Conservation (phyloP, 2,113 vertebrate species). For the Amphilophus citrinellus region DNA sequence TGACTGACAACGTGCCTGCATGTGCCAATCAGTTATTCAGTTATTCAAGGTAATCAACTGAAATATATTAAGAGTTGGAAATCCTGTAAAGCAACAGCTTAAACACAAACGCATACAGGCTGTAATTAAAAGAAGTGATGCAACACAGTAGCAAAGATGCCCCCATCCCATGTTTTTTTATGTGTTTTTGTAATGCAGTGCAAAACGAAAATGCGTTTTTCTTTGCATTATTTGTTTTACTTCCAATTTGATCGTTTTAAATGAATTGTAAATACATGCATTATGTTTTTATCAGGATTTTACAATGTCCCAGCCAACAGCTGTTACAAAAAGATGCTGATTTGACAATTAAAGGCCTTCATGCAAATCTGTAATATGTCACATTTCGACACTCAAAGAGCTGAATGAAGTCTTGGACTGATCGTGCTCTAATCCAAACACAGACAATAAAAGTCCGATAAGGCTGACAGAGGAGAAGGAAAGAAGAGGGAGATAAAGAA, state of each 20-base stretch:
- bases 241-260: too few species aligned
- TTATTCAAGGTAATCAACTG: too few species aligned
- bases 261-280: too few species aligned
- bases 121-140: too few species aligned
- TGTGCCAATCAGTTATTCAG: not conserved
- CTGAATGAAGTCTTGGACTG: slow-evolving; percentile 23
- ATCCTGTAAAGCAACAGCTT: too few species aligned
- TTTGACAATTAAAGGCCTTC: slow-evolving; percentile 4
- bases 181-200: too few species aligned
- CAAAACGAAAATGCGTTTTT: too few species aligned
- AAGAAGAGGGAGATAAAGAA: slow-evolving; percentile 38
- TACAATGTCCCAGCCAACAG: not conserved
- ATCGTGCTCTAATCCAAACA: slow-evolving; percentile 33
- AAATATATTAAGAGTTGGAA: too few species aligned
- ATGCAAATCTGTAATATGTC: not conserved
- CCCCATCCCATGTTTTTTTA: too few species aligned
- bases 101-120: too few species aligned
- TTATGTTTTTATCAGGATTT: not conserved
- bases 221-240: too few species aligned
- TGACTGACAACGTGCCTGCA: not conserved
- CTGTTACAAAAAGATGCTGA: slow-evolving; percentile 12
- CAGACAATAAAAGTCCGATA: slow-evolving; percentile 55
- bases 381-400: slow-evolving; percentile 38
- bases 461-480: slow-evolving; percentile 38
- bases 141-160: too few species aligned